Percentiles rank a stretch among this genome's conserved stretches.
Evolutionary conservation across 1,140 invertebrate species (phyloP).

Genomic region (Eriocheir sinensis): DNA sequence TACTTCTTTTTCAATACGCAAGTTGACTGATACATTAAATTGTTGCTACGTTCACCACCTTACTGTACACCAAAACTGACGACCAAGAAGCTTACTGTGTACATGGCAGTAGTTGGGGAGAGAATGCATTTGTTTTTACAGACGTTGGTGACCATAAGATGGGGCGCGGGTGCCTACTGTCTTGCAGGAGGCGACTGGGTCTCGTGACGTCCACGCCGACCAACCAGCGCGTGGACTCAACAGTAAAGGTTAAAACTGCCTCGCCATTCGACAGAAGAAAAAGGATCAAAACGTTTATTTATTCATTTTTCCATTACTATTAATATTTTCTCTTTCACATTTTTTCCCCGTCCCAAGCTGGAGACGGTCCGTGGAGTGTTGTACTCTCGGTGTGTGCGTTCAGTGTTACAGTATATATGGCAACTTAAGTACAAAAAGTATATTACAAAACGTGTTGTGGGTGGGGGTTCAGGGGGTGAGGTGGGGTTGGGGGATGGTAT

Average conservation of each 20-base stretch:
- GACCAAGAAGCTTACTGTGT: no score
- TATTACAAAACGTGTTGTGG: background rate
- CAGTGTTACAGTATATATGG: constrained; percentile 59
- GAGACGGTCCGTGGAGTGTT: constrained; percentile 59
- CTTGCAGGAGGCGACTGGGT: background rate
- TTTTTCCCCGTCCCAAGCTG: background rate
- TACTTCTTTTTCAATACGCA: no score
- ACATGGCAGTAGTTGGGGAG: no score
- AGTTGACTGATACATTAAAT: no score
- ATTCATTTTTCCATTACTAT: no score
- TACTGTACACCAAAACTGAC: no score
- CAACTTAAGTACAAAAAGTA: constrained; percentile 61
- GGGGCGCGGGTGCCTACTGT: background rate
- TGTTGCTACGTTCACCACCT: no score
- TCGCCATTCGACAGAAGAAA: background rate
- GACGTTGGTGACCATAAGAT: no score
- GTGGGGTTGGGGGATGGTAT: background rate
- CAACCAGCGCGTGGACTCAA: background rate
- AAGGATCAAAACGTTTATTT: background rate
- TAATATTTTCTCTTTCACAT: background rate
- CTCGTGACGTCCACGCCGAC: background rate
- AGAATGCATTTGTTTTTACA: no score
- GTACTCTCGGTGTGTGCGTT: constrained; percentile 73
- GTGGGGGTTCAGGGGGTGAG: background rate
- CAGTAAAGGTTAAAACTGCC: background rate